A percentile compares a stretch with the other conserved stretches of the same genome.
phyloP scores from a whole-genome alignment of 1,140 invertebrate genomes.

The Muscidifurax raptorellus region DNA sequence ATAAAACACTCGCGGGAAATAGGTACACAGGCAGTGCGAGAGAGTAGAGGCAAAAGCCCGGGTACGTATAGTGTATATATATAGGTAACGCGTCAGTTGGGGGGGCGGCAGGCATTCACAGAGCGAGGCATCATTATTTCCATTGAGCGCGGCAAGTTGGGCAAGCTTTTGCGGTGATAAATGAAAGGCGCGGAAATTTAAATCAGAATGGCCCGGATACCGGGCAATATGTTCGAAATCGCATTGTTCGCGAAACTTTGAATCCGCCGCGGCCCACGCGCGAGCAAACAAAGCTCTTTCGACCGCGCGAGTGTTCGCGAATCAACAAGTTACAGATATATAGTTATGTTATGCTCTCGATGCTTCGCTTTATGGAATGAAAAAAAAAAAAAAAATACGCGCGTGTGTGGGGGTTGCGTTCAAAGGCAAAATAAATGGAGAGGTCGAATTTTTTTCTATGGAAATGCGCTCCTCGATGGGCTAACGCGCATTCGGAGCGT shows the following conservation, averaged over 20 bases:
- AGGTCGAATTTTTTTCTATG: background rate
- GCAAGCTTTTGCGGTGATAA: constrained; percentile 53
- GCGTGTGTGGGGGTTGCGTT: background rate
- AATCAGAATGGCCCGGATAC: constrained; percentile 68
- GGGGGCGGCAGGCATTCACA: background rate
- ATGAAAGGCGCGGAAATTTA: constrained; percentile 68
- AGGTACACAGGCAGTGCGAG: background rate
- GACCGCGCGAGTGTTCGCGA: constrained; percentile 22
- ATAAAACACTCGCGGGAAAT: background rate
- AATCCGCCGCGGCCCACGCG: constrained; percentile 19
- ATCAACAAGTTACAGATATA: constrained; percentile 50
- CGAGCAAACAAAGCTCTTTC: constrained; percentile 27
- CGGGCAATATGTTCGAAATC: constrained; percentile 64
- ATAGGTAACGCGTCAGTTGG: background rate
- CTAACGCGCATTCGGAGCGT: no score
- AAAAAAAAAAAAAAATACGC: background rate
- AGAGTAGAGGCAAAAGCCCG: background rate
- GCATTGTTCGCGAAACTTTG: constrained; percentile 61
- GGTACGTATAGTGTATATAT: no score
- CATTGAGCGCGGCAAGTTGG: constrained; percentile 47
- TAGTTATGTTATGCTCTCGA: constrained; percentile 34
- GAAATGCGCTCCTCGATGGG: background rate
- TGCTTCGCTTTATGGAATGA: constrained; percentile 4
- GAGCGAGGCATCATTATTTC: constrained; percentile 35
- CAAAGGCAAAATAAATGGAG: background rate